Base-by-base conservation (phyloP, 2,797 vertebrate genomes). In the Phoxinus dragarum region DNA sequence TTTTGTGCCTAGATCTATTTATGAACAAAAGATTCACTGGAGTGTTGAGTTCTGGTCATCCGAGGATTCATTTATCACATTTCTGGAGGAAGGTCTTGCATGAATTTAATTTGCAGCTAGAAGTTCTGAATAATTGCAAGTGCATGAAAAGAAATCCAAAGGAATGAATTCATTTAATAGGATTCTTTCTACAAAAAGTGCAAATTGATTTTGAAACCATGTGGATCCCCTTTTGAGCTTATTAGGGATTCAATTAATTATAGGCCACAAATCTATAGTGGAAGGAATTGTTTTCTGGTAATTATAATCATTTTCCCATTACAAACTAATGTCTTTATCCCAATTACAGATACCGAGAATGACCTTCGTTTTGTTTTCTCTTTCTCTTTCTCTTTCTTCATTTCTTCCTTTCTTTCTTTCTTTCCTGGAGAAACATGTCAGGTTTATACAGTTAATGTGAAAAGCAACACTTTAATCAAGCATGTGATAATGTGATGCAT, bases 21-120 rank as follows among this genome's bases (percentile, higher is more conserved):
- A 49, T 68, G 64, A 80, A 80, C 42, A 80, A 67, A 80, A 49
- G 64, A 68, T 36, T 80, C 78, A 80, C 61, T 80, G 27, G 42
- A 68, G 78, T 68, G 73, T 56, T 64, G 82, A 84, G 16, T 59
- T 68, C 49, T 78, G 74, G 47, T 56, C 82, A 47, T 69, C 61
- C 14, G 49, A 84, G 49, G 23, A 78, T 77, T 21, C 47, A 59
- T 84, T 77, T 42, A 84, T 54, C 64, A 71, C 38, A 78, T 84
- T 78, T 56, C 21, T 44, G 49, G 36, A 40, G 47, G 64, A 78
- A 84, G 64, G 64, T 68, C 44, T 68, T 67, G 44, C 47, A 69
- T 78, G 47, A 77, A 77, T 69, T 84, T 67, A 77, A 77, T 84
- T 84, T 68, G 44, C 9, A 9, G 34, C 23, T 56, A 76, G 61